Evolutionary conservation across 1,140 invertebrate species (phyloP), one percentile per base, ranked within the genome.

Genomic region (Leptestheria dahalacensis): DNA sequence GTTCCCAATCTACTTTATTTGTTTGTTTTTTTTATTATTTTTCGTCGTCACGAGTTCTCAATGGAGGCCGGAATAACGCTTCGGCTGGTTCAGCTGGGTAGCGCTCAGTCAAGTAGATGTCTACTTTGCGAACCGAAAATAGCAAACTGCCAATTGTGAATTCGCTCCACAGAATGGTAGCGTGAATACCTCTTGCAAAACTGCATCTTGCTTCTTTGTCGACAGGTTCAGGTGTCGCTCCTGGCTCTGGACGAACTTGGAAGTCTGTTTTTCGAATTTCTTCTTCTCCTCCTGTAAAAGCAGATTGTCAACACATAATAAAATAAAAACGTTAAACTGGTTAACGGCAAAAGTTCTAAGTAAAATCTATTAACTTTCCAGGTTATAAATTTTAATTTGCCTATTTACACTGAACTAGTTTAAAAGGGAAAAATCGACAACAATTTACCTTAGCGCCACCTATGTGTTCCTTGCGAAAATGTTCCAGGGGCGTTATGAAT

Each of bases 221-320:
- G 93, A 95, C 62, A 97, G 77, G 74, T 91, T 93, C 18, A 97
- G 77, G 69, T 95, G 92, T 63, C 90, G 79, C 72, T 97, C 94
- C 74, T 96, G 87, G 65, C 86, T 90, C 73, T 91, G 84, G 72
- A 91, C 97, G 75, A 96, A 97, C 74, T 97, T 96, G 29, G 86
- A 80, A 1, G 93, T 97, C 72, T 96, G 91, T 69, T 97, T 97
- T 69, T 97, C 92, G 74, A 97, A 97, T 71, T 92, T 92, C 73
- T 97, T 97, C 72, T 95, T 95, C 55, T 89, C 90, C 65, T 94
- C 90, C 82, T 88, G 71, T 18, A 58, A 59, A 72, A 73, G 65
- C 64, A 9, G 57, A n/a, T n/a, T n/a, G n/a, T n/a, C n/a, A n/a
- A n/a, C n/a, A 50, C 9, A 64, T 6, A 48, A 23, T 11, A 57